phyloP scores from a whole-genome alignment of 1,140 invertebrate genomes.

The Medauroidea extradentata region DNA sequence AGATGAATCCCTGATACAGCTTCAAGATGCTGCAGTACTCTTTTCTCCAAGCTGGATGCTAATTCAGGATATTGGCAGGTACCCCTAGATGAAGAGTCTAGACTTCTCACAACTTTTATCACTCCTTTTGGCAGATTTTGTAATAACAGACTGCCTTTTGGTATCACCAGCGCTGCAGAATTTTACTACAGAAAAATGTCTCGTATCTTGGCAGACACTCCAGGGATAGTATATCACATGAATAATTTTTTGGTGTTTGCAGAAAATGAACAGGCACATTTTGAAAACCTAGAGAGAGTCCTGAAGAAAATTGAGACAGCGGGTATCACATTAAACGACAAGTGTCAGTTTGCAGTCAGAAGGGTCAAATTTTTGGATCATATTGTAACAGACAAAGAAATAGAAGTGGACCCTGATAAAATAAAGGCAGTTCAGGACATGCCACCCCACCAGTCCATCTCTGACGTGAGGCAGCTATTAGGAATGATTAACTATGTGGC shows the following conservation, averaged over 20 bases:
- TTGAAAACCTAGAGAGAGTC: constrained; percentile 18
- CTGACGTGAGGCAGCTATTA: background rate
- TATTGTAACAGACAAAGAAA: constrained; percentile 27
- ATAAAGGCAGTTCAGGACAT: constrained; percentile 27
- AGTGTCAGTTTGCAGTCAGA: constrained; percentile 12
- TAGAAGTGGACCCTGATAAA: constrained; percentile 35
- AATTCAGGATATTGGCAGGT: constrained; percentile 36
- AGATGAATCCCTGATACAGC: constrained; percentile 16
- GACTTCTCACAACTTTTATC: background rate
- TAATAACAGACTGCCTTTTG: background rate
- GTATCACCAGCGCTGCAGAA: background rate
- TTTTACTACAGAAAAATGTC: background rate
- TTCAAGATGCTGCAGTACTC: too few relatives aligned
- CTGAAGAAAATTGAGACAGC: constrained; percentile 23
- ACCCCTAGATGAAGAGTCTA: constrained; percentile 24
- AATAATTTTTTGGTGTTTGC: background rate
- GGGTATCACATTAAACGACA: constrained; percentile 15
- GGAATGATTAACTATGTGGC: too few relatives aligned
- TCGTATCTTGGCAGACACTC: background rate
- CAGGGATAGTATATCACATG: background rate
- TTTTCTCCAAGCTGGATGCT: constrained; percentile 33
- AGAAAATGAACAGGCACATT: background rate
- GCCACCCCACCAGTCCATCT: background rate
- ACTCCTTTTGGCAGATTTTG: background rate
- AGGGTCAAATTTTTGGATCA: constrained; percentile 33